These are phyloP conservation scores for Esox lucius DNA, from an alignment of 2,797 vertebrate genomes.

Conservation along the genomic window DNA sequence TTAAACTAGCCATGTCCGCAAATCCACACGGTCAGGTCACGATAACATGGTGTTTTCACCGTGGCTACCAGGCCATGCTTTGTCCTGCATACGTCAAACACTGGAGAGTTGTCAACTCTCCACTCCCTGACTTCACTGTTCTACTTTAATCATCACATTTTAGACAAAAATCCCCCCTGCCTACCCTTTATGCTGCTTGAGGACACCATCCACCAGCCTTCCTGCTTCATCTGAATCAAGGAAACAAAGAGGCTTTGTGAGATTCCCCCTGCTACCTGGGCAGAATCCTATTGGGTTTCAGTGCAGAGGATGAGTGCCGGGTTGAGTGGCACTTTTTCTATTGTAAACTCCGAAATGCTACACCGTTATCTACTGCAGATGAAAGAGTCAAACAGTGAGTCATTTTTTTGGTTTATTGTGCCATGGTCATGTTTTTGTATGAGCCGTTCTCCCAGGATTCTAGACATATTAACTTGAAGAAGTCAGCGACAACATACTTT, in stretches of 20 bases:
- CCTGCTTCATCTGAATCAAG: slow-evolving; percentile 14
- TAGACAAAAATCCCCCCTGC: background rate
- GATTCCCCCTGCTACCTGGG: slow-evolving; percentile 18
- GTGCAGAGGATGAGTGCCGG: slow-evolving; percentile 11
- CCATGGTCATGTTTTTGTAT: background rate
- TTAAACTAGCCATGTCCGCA: background rate
- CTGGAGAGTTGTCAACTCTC: slow-evolving; percentile 37
- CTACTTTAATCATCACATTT: background rate
- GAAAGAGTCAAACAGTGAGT: slow-evolving; percentile 9
- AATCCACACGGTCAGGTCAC: background rate
- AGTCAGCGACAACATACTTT: background rate
- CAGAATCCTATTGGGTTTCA: slow-evolving; percentile 26
- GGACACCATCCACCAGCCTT: slow-evolving; percentile 1
- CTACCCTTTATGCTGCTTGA: background rate
- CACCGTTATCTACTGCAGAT: slow-evolving; percentile 24
- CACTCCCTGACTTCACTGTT: background rate
- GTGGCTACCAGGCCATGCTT: background rate
- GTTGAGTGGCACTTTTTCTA: slow-evolving; percentile 7
- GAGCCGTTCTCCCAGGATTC: background rate
- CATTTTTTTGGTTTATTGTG: background rate
- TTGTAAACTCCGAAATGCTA: slow-evolving; percentile 33
- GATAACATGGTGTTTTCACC: background rate
- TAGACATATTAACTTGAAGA: background rate
- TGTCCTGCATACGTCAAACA: background rate
- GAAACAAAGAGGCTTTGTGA: slow-evolving; percentile 37